These are phyloP conservation scores for Volucella inanis DNA, from an alignment of 2,888 invertebrate genomes.

Conservation along the genomic window DNA sequence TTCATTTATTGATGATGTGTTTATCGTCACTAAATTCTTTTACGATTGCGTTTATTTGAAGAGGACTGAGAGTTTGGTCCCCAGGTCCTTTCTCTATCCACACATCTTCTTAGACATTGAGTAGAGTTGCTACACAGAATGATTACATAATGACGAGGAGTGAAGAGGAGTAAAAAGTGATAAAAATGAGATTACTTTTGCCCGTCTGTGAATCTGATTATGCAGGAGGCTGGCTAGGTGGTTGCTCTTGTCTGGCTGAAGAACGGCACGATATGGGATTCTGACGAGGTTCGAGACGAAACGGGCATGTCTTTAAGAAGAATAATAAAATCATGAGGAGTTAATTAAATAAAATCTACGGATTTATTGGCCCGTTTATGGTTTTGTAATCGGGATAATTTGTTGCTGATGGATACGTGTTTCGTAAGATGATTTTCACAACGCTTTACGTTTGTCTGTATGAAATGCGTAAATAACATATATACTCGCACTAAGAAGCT, in stretches of 20 bases:
- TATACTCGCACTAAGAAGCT: no score
- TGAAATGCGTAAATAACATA: no score
- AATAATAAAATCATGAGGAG: slow-evolving; percentile 75
- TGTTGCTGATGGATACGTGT: slow-evolving; percentile 74
- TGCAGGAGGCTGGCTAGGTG: slow-evolving; percentile 25
- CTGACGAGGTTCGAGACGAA: not conserved
- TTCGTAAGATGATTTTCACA: slow-evolving; percentile 41
- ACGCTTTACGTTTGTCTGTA: not conserved
- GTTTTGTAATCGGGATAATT: slow-evolving; percentile 75
- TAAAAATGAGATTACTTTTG: slow-evolving; percentile 72
- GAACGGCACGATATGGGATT: not conserved
- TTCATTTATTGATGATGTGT: slow-evolving; percentile 81
- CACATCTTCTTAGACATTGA: slow-evolving; percentile 24
- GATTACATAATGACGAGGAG: not conserved
- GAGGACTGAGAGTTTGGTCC: slow-evolving; percentile 6
- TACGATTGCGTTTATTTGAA: slow-evolving; percentile 79
- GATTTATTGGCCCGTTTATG: slow-evolving; percentile 74
- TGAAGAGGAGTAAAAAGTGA: slow-evolving; percentile 37
- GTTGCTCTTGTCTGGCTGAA: no score
- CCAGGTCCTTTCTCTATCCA: not conserved
- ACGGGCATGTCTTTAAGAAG: slow-evolving; percentile 55
- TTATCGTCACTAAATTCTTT: slow-evolving; percentile 82
- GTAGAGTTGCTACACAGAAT: not conserved
- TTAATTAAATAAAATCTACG: slow-evolving; percentile 74
- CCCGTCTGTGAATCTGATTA: slow-evolving; percentile 61